Conservation (phyloP, 2,888 invertebrate species). For the Sericinus montela region DNA sequence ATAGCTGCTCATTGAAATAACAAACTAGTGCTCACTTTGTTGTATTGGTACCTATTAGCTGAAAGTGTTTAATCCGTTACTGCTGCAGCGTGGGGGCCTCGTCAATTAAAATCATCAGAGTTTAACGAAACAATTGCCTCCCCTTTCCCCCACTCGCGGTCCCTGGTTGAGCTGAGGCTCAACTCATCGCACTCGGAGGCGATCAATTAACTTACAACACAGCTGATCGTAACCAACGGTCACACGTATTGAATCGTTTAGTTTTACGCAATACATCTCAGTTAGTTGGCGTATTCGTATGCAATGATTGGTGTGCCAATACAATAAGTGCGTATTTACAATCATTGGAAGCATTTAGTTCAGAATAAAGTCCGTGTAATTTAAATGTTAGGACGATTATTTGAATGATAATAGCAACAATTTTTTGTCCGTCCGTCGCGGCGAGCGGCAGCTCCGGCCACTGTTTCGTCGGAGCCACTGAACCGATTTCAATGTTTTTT, state of each 20-base stretch:
- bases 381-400: neutral
- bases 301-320: no score
- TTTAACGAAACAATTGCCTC: neutral
- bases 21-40: no score
- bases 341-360: neutral
- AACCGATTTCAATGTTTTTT: constrained; percentile 18
- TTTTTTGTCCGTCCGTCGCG: neutral
- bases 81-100: neutral
- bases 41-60: neutral
- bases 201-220: neutral
- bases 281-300: no score
- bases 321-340: no score
- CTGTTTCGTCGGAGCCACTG: constrained; percentile 5
- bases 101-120: neutral
- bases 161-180: neutral
- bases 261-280: neutral
- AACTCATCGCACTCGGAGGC: neutral
- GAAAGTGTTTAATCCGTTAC: neutral
- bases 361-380: neutral
- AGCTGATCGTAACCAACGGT: neutral
- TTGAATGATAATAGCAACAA: neutral
- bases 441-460: constrained; percentile 1
- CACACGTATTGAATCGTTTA: neutral
- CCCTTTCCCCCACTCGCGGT: no score
- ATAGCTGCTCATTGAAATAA: no score